Base-by-base conservation (phyloP, 1,140 invertebrate species). In the Pteromalus puparum region DNA sequence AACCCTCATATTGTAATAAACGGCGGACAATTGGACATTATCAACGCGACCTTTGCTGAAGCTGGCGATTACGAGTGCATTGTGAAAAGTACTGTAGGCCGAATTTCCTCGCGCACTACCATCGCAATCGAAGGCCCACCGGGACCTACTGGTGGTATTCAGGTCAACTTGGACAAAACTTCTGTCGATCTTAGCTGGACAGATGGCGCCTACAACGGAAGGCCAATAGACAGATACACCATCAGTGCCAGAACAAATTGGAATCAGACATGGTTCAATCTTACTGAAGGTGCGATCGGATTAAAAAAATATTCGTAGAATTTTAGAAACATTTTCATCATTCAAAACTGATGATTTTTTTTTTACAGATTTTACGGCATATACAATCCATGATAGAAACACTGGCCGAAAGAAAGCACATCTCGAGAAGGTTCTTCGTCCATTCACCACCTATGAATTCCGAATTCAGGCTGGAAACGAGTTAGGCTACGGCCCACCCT, bases 401-500 rank as follows among this genome's bases (percentile, higher is more conserved):
- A 96, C 95, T 87, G 95, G 96, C 12, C 94, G 97, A 68, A 96
- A 96, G 92, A 95, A 97, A 89, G 95, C 95, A 7, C 92, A 92
- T 74, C 89, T 98, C 13, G 94, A 95, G 15, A 95, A 96, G 87
- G 93, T 95, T 15, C 92, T 99, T 5, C 96, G 95, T 81, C 98
- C 98, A 0, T 98, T 96, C 94, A 97, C 97, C 0, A 95, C 95
- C 0, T 99, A 99, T 90, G 97, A 97, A 90, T 99, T 99, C 90
- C 94, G 97, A 85, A 96, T 99, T 3, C 93, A 95, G 86, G 98
- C 98, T 18, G 95, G 95, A 28, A 99, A 99, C 92, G 94, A 95
- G 86, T 94, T 97, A 30, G 98, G 98, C 10, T 95, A 95, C 86
- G 97, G 97, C 13, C 91, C 94, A 21, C 94, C 95, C 15, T 98